Base-by-base conservation (phyloP, 2,797 vertebrate species). In the Lacerta agilis region DNA sequence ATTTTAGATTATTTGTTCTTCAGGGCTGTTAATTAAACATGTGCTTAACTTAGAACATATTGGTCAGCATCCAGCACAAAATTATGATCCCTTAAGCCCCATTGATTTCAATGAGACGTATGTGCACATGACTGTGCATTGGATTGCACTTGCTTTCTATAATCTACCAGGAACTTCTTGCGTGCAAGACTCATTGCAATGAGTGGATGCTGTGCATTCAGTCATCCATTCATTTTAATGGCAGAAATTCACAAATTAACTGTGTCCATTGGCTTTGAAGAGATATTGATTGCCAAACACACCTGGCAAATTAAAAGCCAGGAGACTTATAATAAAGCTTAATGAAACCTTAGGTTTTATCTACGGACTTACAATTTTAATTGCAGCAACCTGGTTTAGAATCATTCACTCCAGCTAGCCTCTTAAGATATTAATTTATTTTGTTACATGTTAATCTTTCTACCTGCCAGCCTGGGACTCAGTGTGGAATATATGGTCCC, bases 211-310 rank as follows among this genome's bases (percentile, higher is more conserved):
- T 38, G n/a, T 66, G 41, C 17, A 55, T 38, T 81, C 23, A 85
- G 27, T 55, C 69, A 55, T 89, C 78, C 27, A 38, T 72, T 55
- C 78, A 69, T 81, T 88, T 69, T 78, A 83, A 83, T 77, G 43
- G 41, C 41, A 81, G 27, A 89, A 66, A 67, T 81, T 45, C 43
- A 67, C 71, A 75, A 69, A 89, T 85, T 80, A 79, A 85, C 61
- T 81, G 20, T 81, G 83, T 86, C 76, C 73, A 85, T 25, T 89
- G 71, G 64, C 41, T 81, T 87, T 81, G 86, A n/a, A 75, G 86
- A 87, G 29, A 66, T 55, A 89, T 81, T 66, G 78, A 67, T 85
- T 80, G 23, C 55, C 75, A 85, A 75, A 80, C 61, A 75, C 41
- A 75, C 27, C 49, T 49, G 69, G 25, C 38, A 89, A 88, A 88